Evolutionary conservation across 1,140 invertebrate species (phyloP).

Genomic region (Bombus pyrosoma): DNA sequence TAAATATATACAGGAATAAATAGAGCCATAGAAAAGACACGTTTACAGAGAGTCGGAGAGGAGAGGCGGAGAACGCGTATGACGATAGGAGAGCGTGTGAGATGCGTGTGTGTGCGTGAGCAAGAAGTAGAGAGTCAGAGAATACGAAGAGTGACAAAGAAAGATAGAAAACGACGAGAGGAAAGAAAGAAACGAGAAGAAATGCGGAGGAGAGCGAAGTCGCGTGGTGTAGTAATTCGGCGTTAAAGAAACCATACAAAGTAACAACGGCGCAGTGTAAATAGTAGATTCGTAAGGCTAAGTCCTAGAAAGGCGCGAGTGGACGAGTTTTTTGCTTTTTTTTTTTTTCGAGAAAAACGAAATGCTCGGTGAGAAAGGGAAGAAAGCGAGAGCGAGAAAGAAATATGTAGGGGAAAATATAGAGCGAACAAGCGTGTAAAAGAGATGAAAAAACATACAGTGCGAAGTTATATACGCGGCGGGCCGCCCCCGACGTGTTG

Average conservation of each 20-base stretch:
- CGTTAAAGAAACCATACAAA: not conserved
- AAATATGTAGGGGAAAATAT: conserved; percentile 2
- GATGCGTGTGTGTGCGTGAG: conserved; percentile 14
- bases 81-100: conserved; percentile 10
- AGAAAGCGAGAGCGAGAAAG: not conserved
- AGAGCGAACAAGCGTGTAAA: conserved; percentile 53
- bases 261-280: conserved; percentile 48
- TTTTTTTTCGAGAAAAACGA: conserved; percentile 20
- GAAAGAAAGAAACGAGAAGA: not conserved
- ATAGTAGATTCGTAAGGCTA: conserved; percentile 66
- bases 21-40: not conserved
- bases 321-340: conserved; percentile 42
- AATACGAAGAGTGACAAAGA: not conserved
- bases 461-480: conserved; percentile 59
- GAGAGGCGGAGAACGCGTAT: conserved; percentile 13
- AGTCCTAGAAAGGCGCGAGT: conserved; percentile 60
- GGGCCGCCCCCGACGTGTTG: conserved; percentile 74
- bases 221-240: conserved; percentile 31
- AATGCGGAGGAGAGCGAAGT: conserved; percentile 1
- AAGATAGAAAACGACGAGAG: not conserved
- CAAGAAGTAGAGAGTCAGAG: conserved; percentile 31
- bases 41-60: not conserved
- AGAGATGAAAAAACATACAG: conserved; percentile 43
- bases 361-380: conserved; percentile 6
- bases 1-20: not conserved